Evolutionary conservation across 2,888 invertebrate species (phyloP).

Genomic region (Mythimna loreyi): DNA sequence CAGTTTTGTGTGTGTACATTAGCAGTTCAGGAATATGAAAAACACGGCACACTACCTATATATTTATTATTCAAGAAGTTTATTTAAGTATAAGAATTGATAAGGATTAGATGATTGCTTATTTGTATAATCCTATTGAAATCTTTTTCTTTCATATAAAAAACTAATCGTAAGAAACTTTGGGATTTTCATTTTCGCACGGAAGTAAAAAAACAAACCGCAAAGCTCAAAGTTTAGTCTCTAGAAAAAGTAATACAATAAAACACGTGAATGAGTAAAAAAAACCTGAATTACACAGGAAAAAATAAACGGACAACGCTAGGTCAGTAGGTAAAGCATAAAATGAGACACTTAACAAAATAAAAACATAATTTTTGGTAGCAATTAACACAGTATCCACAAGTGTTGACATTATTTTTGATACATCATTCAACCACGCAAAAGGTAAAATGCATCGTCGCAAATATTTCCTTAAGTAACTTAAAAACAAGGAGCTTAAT

Average conservation of each 20-base stretch:
- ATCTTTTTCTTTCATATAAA: background rate
- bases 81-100: background rate
- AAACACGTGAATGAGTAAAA: background rate
- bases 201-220: conserved; percentile 19
- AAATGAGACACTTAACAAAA: background rate
- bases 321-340: conserved; percentile 5
- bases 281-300: conserved; percentile 17
- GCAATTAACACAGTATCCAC: background rate
- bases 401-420: background rate
- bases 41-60: no score
- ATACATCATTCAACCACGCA: conserved; percentile 7
- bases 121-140: no score
- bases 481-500: conserved; percentile 3
- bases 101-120: conserved; percentile 2
- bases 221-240: conserved; percentile 13
- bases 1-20: no score
- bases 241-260: conserved; percentile 28
- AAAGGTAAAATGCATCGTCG: conserved; percentile 11
- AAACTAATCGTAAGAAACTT: conserved; percentile 9
- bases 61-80: background rate
- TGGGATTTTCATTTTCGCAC: conserved; percentile 8
- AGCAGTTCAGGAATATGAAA: no score
- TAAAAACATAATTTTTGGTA: background rate
- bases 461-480: background rate
- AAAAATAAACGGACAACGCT: background rate